Base-by-base conservation (phyloP, 2,797 vertebrate species). In the Neosilurus mollespiculum region DNA sequence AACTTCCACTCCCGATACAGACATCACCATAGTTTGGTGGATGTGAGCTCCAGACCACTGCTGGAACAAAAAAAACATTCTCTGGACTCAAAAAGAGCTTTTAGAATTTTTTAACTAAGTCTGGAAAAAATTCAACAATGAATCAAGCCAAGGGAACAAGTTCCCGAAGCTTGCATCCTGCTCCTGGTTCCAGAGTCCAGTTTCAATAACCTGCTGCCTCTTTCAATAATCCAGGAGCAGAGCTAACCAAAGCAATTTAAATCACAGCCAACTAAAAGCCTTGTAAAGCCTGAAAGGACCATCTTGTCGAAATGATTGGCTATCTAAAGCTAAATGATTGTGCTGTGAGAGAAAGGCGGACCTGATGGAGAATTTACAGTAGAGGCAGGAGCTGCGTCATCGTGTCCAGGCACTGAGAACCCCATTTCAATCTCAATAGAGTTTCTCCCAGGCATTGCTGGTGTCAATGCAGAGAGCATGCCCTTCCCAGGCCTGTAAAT, bases 401-500 rank as follows among this genome's bases (percentile, higher is more conserved):
- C 59, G n/a, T 62, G 71, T 49, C 80, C 76, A 43, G 70, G 79
- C 76, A 24, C 53, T 80, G 82, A 82, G 70, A 77, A 86, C 65
- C 86, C 43, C 82, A 83, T 84, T 87, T 86, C 75, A 87, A 85
- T 86, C 75, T 84, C 71, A 84, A 84, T 81, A 77, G 79, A 76
- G 26, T 65, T 59, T 80, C 67, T 65, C 84, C 76, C 15, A 15
- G 72, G 51, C 75, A 24, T 61, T 26, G 53, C 24, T 61, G 82
- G 76, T 80, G 51, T 84, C 78, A 75, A 59, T 61, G 71, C 79
- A 49, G 83, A 77, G 79, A 80, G 83, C 84, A 61, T 58, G 66
- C 76, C 83, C 85, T 88, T 88, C 87, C 87, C 87, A 86, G 78
- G 87, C 87, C 85, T 86, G 85, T 88, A 86, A 88, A 88, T 78